Evolutionary conservation across 1,140 invertebrate species (phyloP), one percentile per base, ranked within the genome.

Genomic region (Latrodectus geometricus): DNA sequence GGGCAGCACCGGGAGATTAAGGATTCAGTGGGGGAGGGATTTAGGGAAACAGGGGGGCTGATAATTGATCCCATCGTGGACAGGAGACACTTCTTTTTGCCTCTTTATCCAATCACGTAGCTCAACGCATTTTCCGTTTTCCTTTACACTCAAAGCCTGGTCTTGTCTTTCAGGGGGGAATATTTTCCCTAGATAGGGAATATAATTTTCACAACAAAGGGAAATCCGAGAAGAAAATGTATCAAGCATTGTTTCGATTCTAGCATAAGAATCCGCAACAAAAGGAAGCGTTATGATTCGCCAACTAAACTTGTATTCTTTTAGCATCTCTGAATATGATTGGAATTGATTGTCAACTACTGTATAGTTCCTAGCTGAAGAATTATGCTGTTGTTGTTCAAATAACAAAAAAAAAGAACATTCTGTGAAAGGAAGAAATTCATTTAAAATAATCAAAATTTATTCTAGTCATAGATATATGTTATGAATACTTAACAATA

Each of bases 91-190:
- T 86, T 86, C 83, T 86, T 86, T 84, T 50, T 54, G 83, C 61
- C 65, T 86, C 74, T 86, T 86, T 86, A 86, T 86, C 83, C 83
- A 86, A 86, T 86, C 82, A 84, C 82, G 82, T 84, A 84, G 82
- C 61, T 68, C 21, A 21, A 35, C 69, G 69, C 52, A 4, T 80
- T 66, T 69, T 69, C 21, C 21, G 68, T n/a, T 69, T 69, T 14
- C 66, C 52, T 14, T 66, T 73, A 82, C 69, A 82, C n/a, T 75
- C 61, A 84, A 84, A 84, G 82, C 49, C 12, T 72, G 50, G 72
- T 84, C 76, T 84, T 84, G 69, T 83, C 69, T 83, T 66, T 72
- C 74, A 56, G 7, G 49, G 21, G 48, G 54, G 52, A 76, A 76
- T 21, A 76, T 76, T 56, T 78, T 79, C 65, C 77, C 65, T 20